Percentiles rank a stretch among this genome's conserved stretches.
Evolutionary conservation across 2,797 vertebrate genomes (phyloP).

Genomic region (Pipistrellus nathusii): DNA sequence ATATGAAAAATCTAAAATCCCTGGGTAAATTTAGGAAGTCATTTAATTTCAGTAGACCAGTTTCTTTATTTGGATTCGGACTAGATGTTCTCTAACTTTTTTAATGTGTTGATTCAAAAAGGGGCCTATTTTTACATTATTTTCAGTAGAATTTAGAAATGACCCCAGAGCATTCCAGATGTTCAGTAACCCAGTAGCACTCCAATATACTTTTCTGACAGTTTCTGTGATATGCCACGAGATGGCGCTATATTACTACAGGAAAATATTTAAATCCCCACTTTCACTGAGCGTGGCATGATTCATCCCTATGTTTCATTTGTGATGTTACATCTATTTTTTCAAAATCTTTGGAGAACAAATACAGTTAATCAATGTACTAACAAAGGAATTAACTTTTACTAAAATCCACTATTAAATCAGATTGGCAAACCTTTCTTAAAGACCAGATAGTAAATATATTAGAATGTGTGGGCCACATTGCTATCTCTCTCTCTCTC

Average conservation of each 20-base stretch:
- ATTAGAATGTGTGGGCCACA: not conserved
- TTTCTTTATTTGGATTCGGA: not conserved
- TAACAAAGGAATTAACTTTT: not conserved
- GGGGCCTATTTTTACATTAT: not conserved
- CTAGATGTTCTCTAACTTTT: not conserved
- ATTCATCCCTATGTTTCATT: not conserved
- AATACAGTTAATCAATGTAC: not conserved
- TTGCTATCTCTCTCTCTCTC: not conserved
- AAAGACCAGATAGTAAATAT: not conserved
- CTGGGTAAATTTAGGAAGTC: not conserved
- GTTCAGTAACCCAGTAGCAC: not conserved
- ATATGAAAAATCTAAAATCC: not conserved
- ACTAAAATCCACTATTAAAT: slow-evolving; percentile 19
- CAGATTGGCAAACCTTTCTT: not conserved
- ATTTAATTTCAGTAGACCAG: not conserved
- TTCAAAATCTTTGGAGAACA: slow-evolving; percentile 6
- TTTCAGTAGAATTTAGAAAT: slow-evolving; percentile 37
- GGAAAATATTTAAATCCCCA: slow-evolving; percentile 12
- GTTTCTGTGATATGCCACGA: slow-evolving; percentile 64
- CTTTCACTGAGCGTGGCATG: not conserved
- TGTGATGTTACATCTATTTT: not conserved
- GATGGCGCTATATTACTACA: slow-evolving; percentile 65
- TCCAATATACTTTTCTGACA: not conserved
- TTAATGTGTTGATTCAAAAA: not conserved
- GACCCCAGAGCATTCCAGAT: not conserved